Base-by-base conservation (phyloP, 2,888 invertebrate species). In the Nematopogon swammerdamellus region DNA sequence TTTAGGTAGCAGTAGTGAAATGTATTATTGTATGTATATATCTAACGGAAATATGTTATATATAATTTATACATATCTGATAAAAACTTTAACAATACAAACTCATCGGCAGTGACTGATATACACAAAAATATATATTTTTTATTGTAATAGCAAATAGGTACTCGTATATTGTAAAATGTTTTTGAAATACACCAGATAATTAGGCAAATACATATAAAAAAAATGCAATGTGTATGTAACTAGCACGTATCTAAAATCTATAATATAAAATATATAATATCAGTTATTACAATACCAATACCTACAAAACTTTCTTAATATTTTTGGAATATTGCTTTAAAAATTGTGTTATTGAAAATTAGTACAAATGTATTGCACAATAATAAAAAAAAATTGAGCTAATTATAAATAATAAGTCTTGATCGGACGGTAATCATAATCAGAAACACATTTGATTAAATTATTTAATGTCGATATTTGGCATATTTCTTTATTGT, bases 231-330 rank as follows among this genome's bases (percentile, higher is more conserved):
- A 46, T 6, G 11, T 0, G 64, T 60, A 61, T 59, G 56, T 57
- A 61, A 57, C 52, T 54, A 54, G 55, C 58, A 58, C 63, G 63
- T 25, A 62, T 61, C 52, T 59, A 62, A 59, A 60, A 55, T 55
- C 52, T 49, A 56, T 59, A 66, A 67, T 72, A 70, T 59, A 69
- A 69, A 72, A 72, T 67, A 68, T n/a, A n/a, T n/a, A n/a, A n/a
- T n/a, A n/a, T n/a, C n/a, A n/a, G n/a, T 25, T 25, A 6, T 25
- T 25, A 6, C 25, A 25, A 8, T 25, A 25, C 25, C 25, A 25
- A 25, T 6, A 25, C 8, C 5, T 25, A 4, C 8, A 25, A 25
- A 25, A 25, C 4, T 25, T 25, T 25, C n/a, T n/a, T n/a, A n/a
- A n/a, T n/a, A n/a, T n/a, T n/a, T n/a, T n/a, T n/a, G n/a, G n/a